phyloP scores from a whole-genome alignment of 2,797 vertebrate species.

The Hafferia zeledoni region DNA sequence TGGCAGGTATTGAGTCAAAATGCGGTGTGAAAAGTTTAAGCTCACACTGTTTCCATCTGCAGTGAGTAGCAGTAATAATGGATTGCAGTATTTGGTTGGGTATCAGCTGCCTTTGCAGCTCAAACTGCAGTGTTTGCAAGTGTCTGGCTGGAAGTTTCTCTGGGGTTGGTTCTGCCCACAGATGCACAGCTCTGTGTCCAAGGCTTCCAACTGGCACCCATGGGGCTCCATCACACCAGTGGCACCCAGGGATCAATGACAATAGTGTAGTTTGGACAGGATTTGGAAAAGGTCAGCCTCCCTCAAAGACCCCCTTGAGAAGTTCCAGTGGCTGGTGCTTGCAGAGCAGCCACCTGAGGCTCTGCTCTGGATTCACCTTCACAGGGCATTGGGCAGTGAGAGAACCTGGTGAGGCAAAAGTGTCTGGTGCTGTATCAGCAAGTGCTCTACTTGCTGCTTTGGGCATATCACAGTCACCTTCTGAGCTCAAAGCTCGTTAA shows the following conservation, averaged over 20 bases:
- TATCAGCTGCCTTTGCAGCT: background rate
- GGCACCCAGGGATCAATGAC: rapidly evolving
- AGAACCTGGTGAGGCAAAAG: background rate
- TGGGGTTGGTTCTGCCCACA: background rate
- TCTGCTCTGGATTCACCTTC: background rate
- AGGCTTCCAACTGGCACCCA: background rate
- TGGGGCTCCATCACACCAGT: rapidly evolving
- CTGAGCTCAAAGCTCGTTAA: background rate
- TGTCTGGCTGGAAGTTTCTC: background rate
- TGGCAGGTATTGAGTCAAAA: conserved; percentile 65
- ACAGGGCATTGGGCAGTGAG: rapidly evolving
- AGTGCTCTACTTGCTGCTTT: background rate
- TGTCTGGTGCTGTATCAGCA: background rate
- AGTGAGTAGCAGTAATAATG: background rate
- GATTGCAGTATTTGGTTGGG: background rate
- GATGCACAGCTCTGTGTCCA: too few species aligned
- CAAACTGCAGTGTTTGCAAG: background rate
- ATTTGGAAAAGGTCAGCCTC: background rate
- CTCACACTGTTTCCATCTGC: conserved; percentile 25
- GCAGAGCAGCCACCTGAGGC: background rate
- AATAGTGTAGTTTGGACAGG: too few species aligned
- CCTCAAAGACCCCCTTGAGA: background rate
- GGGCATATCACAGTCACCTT: background rate
- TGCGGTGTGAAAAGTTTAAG: conserved; percentile 9
- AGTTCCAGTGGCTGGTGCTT: background rate